These are phyloP conservation scores for Dreissena rostriformis DNA, from an alignment of 1,140 invertebrate species.

Conservation along the genomic window DNA sequence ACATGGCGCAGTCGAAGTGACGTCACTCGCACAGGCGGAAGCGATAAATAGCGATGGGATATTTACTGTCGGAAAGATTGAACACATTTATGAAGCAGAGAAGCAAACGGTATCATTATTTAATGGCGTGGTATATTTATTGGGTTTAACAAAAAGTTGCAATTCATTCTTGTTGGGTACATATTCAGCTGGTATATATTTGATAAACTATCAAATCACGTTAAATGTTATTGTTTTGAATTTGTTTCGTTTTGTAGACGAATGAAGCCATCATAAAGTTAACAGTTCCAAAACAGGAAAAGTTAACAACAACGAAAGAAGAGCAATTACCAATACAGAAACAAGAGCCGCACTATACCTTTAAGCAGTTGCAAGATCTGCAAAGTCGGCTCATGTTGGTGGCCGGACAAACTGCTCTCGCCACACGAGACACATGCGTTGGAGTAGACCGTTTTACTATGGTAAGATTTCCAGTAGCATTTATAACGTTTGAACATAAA, in stretches of 20 bases:
- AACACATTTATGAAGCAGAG: too few relatives aligned
- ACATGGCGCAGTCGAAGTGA: slow-evolving; percentile 76
- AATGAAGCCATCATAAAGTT: background rate
- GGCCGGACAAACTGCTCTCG: slow-evolving; percentile 68
- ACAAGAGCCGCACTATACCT: background rate
- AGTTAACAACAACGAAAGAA: too few relatives aligned
- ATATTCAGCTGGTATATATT: too few relatives aligned
- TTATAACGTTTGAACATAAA: too few relatives aligned
- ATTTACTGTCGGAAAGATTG: slow-evolving; percentile 62
- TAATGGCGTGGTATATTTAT: too few relatives aligned
- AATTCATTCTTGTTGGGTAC: too few relatives aligned
- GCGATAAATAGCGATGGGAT: slow-evolving; percentile 73
- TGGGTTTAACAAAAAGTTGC: too few relatives aligned
- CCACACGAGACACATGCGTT: too few relatives aligned
- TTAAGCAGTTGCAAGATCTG: slow-evolving; percentile 61
- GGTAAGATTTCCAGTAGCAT: slow-evolving; percentile 13
- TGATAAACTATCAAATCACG: too few relatives aligned
- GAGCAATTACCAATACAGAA: too few relatives aligned
- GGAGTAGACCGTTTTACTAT: slow-evolving; percentile 64
- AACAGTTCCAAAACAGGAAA: background rate
- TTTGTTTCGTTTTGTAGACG: background rate
- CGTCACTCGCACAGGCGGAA: slow-evolving; percentile 72
- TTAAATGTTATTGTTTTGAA: too few relatives aligned
- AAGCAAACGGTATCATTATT: too few relatives aligned
- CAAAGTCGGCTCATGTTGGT: slow-evolving; percentile 78